phyloP scores from a whole-genome alignment of 2,888 invertebrate genomes.

The Leptopilina syphax region DNA sequence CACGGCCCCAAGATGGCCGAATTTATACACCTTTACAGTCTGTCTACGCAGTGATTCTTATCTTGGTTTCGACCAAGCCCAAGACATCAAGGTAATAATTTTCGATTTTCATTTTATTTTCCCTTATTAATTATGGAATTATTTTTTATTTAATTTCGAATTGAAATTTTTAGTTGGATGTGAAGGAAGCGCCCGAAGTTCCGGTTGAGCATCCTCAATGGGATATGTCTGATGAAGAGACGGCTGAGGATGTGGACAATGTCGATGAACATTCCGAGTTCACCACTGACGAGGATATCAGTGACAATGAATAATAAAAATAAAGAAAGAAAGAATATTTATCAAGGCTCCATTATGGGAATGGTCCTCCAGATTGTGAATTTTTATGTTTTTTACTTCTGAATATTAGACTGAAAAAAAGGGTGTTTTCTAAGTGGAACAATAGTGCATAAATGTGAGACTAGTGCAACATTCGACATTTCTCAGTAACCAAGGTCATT shows the following conservation, averaged over 20 bases:
- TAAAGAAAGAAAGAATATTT: conserved; percentile 10
- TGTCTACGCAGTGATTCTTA: conserved; percentile 95
- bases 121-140: neutral
- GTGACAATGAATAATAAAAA: conserved; percentile 76
- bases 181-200: conserved; percentile 95
- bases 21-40: conserved; percentile 94
- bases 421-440: conserved; percentile 59
- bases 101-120: conserved; percentile 46
- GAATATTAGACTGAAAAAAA: conserved; percentile 54
- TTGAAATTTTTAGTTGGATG: conserved; percentile 85
- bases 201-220: conserved; percentile 97
- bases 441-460: conserved; percentile 57
- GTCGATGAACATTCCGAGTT: conserved; percentile 82
- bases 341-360: conserved; percentile 23
- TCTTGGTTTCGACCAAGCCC: conserved; percentile 96
- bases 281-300: conserved; percentile 83
- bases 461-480: conserved; percentile 61
- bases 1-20: conserved; percentile 96
- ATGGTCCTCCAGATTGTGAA: conserved; percentile 38
- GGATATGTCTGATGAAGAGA: conserved; percentile 96
- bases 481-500: conserved; percentile 58
- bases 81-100: conserved; percentile 87
- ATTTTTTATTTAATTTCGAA: neutral
- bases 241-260: conserved; percentile 83
- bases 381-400: conserved; percentile 55